phyloP scores from a whole-genome alignment of 2,113 vertebrate genomes.

The Triplophysa tibetana region DNA sequence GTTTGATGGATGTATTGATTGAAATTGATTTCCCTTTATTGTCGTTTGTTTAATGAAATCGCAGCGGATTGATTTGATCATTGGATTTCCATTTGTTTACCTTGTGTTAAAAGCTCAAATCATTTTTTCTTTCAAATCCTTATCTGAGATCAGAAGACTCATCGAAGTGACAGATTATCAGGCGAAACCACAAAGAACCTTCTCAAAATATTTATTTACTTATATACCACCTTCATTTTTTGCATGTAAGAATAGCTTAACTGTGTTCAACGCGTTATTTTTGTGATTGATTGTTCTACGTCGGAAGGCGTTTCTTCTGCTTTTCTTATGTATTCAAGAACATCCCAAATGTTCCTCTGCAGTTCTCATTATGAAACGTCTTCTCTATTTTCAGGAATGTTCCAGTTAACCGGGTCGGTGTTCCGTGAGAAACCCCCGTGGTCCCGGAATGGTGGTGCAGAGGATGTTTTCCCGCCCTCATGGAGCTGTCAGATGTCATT shows the following conservation, averaged over 20 bases:
- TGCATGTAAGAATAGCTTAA: too few species aligned
- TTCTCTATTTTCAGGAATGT: neutral
- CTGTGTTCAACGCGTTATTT: neutral
- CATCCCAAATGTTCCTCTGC: too few species aligned
- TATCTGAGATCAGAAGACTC: neutral
- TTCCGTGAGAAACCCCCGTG: neutral
- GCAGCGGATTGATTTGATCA: neutral
- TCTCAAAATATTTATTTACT: neutral
- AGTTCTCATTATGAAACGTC: too few species aligned
- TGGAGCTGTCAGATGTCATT: slow-evolving; percentile 23
- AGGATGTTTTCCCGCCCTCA: neutral
- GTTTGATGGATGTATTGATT: slow-evolving; percentile 16
- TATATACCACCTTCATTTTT: neutral
- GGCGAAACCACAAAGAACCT: neutral
- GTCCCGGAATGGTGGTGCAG: neutral
- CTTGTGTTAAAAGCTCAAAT: neutral
- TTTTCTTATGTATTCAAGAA: too few species aligned
- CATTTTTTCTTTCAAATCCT: neutral
- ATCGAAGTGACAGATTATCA: too few species aligned
- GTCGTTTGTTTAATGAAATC: slow-evolving; percentile 21
- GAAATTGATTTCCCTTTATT: slow-evolving; percentile 21
- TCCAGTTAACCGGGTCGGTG: neutral
- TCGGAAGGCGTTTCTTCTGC: too few species aligned
- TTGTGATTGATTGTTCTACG: neutral
- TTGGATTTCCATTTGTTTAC: slow-evolving; percentile 6